Percentiles rank a stretch among this genome's conserved stretches.
Evolutionary conservation across 2,113 vertebrate species (phyloP).

Genomic region (Helogale parvula): DNA sequence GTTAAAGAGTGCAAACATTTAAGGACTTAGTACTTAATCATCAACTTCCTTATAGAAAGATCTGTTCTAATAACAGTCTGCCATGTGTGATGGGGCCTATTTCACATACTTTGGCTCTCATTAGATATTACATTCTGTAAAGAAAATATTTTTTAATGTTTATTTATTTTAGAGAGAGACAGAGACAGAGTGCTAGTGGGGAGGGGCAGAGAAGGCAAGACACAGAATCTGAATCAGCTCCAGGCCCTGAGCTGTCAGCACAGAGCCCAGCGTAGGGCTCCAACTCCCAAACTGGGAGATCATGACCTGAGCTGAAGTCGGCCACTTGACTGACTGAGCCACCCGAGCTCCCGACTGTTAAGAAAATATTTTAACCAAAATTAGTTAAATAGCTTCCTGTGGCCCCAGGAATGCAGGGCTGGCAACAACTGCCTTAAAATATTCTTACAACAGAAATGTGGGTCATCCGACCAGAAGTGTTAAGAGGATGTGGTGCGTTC

Average conservation of each 20-base stretch:
- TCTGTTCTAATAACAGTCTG: constrained; percentile 16
- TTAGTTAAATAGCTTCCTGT: not conserved
- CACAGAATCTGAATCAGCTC: too few relatives aligned
- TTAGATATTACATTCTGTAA: not conserved
- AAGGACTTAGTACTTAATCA: not conserved
- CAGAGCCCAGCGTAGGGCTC: too few relatives aligned
- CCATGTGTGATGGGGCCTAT: not conserved
- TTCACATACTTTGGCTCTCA: not conserved
- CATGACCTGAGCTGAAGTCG: too few relatives aligned
- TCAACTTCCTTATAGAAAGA: constrained; percentile 21
- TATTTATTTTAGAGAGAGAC: too few relatives aligned
- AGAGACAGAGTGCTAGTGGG: too few relatives aligned
- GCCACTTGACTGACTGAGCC: too few relatives aligned
- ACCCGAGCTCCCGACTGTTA: not conserved
- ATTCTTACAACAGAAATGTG: not conserved
- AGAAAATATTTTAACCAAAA: constrained; percentile 34
- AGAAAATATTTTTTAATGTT: not conserved
- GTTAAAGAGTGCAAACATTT: not conserved
- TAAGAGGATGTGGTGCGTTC: not conserved
- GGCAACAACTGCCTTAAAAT: not conserved
- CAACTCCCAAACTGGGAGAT: too few relatives aligned
- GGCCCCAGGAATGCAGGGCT: not conserved
- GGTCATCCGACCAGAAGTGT: not conserved
- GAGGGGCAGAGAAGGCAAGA: too few relatives aligned
- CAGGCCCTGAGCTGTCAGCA: too few relatives aligned